Percentiles rank a stretch among this genome's conserved stretches.
phyloP scores from a whole-genome alignment of 2,888 invertebrate species.

The Maniola hyperantus region DNA sequence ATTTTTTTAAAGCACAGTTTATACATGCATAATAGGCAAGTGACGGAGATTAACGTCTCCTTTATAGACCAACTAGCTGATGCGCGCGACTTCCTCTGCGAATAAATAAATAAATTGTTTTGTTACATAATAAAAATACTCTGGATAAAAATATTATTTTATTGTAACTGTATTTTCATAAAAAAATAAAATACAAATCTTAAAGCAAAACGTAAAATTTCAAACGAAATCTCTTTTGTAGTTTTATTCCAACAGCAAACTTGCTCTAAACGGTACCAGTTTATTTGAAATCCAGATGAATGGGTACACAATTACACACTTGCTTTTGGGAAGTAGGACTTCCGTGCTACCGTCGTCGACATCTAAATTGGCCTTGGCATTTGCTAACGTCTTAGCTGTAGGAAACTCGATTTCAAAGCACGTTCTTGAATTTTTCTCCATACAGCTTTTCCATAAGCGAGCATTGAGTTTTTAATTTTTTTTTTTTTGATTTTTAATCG shows the following conservation, averaged over 20 bases:
- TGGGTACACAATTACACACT: slow-evolving; percentile 16
- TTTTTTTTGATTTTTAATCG: neutral
- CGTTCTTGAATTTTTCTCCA: slow-evolving; percentile 2
- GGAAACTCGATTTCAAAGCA: slow-evolving; percentile 12
- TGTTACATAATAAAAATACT: too few species aligned
- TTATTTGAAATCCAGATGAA: slow-evolving; percentile 3
- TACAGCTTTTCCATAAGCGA: neutral
- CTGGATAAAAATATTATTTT: too few species aligned
- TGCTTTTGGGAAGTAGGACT: neutral
- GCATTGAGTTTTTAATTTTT: too few species aligned
- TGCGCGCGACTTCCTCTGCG: too few species aligned
- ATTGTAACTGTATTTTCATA: too few species aligned
- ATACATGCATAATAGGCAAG: too few species aligned
- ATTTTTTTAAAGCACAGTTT: too few species aligned
- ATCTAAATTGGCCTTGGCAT: slow-evolving; percentile 17
- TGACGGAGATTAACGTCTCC: too few species aligned
- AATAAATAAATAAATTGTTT: too few species aligned
- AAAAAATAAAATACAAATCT: too few species aligned
- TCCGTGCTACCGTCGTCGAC: neutral
- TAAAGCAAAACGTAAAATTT: neutral
- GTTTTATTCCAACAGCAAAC: neutral
- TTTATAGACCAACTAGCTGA: too few species aligned
- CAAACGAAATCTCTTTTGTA: slow-evolving; percentile 3
- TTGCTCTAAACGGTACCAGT: neutral
- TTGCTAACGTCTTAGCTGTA: neutral